Conservation (phyloP, 2,888 invertebrate species). For the Mythimna ferrago region DNA sequence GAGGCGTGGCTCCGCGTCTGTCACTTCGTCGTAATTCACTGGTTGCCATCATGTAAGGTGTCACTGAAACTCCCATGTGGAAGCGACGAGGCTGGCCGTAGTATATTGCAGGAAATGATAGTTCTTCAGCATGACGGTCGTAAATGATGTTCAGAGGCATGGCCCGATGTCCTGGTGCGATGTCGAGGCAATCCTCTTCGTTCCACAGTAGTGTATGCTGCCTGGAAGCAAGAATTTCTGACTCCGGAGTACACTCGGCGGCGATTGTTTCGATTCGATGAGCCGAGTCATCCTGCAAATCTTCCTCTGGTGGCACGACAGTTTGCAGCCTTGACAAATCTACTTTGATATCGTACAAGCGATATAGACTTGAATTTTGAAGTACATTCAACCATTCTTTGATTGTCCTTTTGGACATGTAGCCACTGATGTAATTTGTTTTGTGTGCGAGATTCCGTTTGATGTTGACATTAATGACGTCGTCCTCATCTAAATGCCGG, state of each 20-base stretch:
- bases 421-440: neutral
- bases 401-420: slow-evolving; percentile 14
- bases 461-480: slow-evolving; percentile 14
- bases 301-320: neutral
- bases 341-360: slow-evolving; percentile 10
- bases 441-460: neutral
- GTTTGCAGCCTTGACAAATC: slow-evolving; percentile 9
- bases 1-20: slow-evolving; percentile 24
- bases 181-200: slow-evolving; percentile 9
- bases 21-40: slow-evolving; percentile 15
- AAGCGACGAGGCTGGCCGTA: slow-evolving; percentile 1
- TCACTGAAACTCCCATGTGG: slow-evolving; percentile 2
- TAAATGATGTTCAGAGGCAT: slow-evolving; percentile 4
- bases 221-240: slow-evolving; percentile 3
- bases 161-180: slow-evolving; percentile 15
- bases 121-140: slow-evolving; percentile 13
- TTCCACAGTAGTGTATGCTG: slow-evolving; percentile 9
- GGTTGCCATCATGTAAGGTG: slow-evolving; percentile 13
- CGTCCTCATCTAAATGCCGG: slow-evolving; percentile 7
- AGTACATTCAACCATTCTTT: neutral
- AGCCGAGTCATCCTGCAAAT: neutral
- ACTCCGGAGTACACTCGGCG: neutral
- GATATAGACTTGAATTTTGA: neutral
- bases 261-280: neutral
- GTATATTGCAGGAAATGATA: slow-evolving; percentile 16